Percentiles rank a stretch among this genome's conserved stretches.
Conservation (phyloP, 2,888 invertebrate genomes). For the Polymixis flavicincta region DNA sequence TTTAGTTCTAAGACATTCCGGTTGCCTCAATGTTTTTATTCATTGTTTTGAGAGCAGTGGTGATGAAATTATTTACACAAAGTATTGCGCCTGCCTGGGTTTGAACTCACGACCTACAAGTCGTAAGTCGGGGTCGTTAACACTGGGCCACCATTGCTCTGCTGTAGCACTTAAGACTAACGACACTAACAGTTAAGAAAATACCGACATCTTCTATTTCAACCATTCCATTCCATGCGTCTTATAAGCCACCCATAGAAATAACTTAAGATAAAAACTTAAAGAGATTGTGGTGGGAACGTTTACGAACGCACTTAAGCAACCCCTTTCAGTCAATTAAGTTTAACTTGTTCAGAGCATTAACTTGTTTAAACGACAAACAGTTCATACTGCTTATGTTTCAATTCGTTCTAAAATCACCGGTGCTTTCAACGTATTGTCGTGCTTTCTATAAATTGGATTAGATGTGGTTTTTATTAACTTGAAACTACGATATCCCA, state of each 20-base stretch:
- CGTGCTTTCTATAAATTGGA: slow-evolving; percentile 20
- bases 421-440: slow-evolving; percentile 23
- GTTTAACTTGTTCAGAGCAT: slow-evolving; percentile 48
- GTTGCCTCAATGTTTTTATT: too few species aligned
- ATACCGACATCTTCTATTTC: background rate
- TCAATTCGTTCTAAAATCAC: slow-evolving; percentile 42
- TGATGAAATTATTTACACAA: too few species aligned
- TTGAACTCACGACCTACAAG: too few species aligned
- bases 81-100: too few species aligned
- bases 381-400: slow-evolving; percentile 43
- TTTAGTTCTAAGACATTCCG: too few species aligned
- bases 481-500: slow-evolving; percentile 6
- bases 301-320: slow-evolving; percentile 54
- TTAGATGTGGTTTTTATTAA: slow-evolving; percentile 22
- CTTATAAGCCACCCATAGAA: slow-evolving; percentile 6
- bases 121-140: too few species aligned
- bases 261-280: slow-evolving; percentile 38
- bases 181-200: background rate
- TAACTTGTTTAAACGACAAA: slow-evolving; percentile 51
- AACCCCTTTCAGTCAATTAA: slow-evolving; percentile 60
- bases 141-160: too few species aligned
- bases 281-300: slow-evolving; percentile 27
- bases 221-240: background rate
- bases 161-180: background rate
- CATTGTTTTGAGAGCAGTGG: too few species aligned